Conservation (phyloP, 2,113 vertebrate genomes). For the Dipodomys merriami region DNA sequence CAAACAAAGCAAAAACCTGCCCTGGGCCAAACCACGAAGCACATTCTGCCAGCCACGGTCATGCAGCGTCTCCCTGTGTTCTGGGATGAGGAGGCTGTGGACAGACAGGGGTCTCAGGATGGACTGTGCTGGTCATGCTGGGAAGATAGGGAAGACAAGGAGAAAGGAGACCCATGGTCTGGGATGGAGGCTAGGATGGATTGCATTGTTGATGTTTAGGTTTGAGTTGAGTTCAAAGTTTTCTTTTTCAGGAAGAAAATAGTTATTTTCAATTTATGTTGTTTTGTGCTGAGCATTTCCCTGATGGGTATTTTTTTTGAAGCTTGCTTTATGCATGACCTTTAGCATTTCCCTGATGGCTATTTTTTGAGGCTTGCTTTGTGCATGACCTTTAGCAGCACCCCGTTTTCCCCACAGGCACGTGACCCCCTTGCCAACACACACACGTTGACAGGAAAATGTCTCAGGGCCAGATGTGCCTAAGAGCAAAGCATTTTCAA, state of each 20-base stretch:
- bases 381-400: not conserved
- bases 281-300: not conserved
- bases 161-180: too few relatives aligned
- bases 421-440: not conserved
- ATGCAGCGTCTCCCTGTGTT: not conserved
- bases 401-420: not conserved
- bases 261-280: not conserved
- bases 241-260: not conserved
- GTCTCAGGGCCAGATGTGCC: not conserved
- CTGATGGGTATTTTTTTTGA: not conserved
- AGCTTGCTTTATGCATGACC: accelerated
- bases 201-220: too few relatives aligned
- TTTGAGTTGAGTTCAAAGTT: not conserved
- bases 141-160: too few relatives aligned
- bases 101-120: too few relatives aligned
- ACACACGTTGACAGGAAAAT: not conserved
- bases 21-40: not conserved
- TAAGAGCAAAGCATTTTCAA: not conserved
- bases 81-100: too few relatives aligned
- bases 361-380: not conserved
- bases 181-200: too few relatives aligned
- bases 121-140: not conserved
- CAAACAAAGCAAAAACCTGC: not conserved
- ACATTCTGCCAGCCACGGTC: not conserved
- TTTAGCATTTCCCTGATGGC: not conserved